Evolutionary conservation across 2,797 vertebrate species (phyloP).

Genomic region (Sebastes iracundus): DNA sequence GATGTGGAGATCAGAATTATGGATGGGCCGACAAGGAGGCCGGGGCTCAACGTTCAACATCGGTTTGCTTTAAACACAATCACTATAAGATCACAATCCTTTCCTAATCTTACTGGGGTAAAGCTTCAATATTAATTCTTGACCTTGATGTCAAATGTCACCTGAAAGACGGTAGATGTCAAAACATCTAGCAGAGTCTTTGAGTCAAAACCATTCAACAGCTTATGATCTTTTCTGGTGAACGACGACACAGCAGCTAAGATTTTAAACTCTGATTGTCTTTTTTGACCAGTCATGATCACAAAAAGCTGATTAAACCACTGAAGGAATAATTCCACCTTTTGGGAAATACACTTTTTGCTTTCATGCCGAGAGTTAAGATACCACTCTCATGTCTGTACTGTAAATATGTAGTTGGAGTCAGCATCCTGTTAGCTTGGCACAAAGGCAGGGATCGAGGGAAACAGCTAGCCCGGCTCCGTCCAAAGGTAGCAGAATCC

Average conservation of each 20-base stretch:
- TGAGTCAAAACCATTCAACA: not conserved
- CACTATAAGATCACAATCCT: not conserved
- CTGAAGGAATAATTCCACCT: not conserved
- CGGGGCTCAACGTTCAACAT: too few relatives aligned
- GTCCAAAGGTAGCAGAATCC: too few relatives aligned
- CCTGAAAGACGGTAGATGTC: too few relatives aligned
- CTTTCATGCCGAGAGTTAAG: too few relatives aligned
- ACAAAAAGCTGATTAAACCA: not conserved
- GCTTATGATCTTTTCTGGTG: not conserved
- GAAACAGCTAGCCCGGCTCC: fast-evolving
- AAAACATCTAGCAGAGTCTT: too few relatives aligned
- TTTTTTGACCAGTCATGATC: not conserved
- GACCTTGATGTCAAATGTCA: too few relatives aligned
- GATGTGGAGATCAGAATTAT: too few relatives aligned
- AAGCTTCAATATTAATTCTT: not conserved
- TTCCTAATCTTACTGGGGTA: not conserved
- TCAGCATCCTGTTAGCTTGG: too few relatives aligned
- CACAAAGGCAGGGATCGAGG: too few relatives aligned
- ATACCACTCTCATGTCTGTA: too few relatives aligned
- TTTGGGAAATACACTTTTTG: too few relatives aligned
- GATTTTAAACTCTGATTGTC: not conserved
- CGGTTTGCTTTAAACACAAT: not conserved
- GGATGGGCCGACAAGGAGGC: fast-evolving
- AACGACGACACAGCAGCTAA: not conserved
- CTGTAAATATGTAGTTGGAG: fast-evolving